Base-by-base conservation (phyloP, 2,888 invertebrate species). In the Apotomis capreana region DNA sequence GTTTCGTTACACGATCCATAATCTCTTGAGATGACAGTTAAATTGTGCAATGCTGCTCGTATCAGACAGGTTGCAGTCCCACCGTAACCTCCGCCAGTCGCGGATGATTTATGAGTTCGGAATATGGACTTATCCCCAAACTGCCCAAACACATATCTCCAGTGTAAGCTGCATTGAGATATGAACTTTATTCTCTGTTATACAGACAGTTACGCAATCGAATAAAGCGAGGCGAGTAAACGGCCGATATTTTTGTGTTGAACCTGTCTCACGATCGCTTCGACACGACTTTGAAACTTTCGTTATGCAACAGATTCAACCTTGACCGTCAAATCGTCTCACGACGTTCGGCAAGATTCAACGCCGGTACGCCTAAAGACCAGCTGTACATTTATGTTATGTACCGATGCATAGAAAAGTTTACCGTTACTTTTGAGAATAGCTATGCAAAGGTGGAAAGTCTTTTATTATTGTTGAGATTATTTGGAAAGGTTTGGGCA, bases 311-410 rank as follows among this genome's bases (percentile, higher is more conserved):
- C 46, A 10, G 51, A 3, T 9, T 60, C 5, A 57, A 40, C 64
- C 69, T 69, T 73, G 64, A 65, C 68, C 69, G 65, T 68, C 69
- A 65, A 61, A 55, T 49, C 40, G n/a, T 3, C 36, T 51, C 63
- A 13, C 63, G 63, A n/a, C 36, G 4, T 36, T 63, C 5, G 15
- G 6, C 5, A 12, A 3, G n/a, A 52, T 37, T 13, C 51, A 9
- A n/a, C 37, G 10, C 9, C 8, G 3, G 10, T 10, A 49, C 44
- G 8, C 44, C 5, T 8, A 44, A 5, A 44, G 6, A 44, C 44
- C 44, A 6, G 5, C 44, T 44, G 8, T 44, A 52, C 52, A 54
- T n/a, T 13, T 54, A 26, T 26, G 26, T 26, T 4, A 54, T n/a
- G 13, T 5, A 13, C n/a, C 0, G 52, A 44, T 6, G 6, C 44